Percentiles rank a stretch among this genome's conserved stretches.
Evolutionary conservation across 2,888 invertebrate species (phyloP).

Genomic region (Drosophila colorata): DNA sequence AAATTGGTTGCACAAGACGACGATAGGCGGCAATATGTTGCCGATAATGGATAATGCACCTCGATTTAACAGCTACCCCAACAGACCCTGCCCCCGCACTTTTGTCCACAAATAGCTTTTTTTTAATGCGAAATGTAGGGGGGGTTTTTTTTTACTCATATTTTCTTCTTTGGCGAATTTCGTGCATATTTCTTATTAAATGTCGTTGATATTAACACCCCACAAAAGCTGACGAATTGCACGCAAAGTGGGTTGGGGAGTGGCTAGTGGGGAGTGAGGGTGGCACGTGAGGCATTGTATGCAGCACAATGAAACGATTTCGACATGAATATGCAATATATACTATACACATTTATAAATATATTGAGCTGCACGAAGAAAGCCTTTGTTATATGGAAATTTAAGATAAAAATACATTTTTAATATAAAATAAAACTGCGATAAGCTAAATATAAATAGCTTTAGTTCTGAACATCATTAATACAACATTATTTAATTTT

Average conservation of each 20-base stretch:
- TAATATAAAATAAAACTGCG: too few relatives aligned
- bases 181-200: slow-evolving; percentile 58
- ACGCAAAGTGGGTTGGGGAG: slow-evolving; percentile 33
- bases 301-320: slow-evolving; percentile 42
- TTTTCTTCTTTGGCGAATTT: slow-evolving; percentile 14
- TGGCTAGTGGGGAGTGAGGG: background rate
- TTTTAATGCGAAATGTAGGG: slow-evolving; percentile 19
- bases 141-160: background rate
- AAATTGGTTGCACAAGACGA: slow-evolving; percentile 38
- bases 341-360: slow-evolving; percentile 3
- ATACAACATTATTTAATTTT: too few relatives aligned
- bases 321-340: slow-evolving; percentile 38
- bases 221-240: slow-evolving; percentile 49
- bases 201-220: slow-evolving; percentile 54
- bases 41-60: slow-evolving; percentile 52
- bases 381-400: slow-evolving; percentile 15
- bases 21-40: slow-evolving; percentile 46
- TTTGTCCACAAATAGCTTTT: background rate
- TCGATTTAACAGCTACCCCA: slow-evolving; percentile 13
- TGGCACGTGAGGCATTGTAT: slow-evolving; percentile 38
- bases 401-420: background rate
- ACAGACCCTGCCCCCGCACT: background rate
- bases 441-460: too few relatives aligned
- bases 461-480: too few relatives aligned
- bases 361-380: background rate